Base-by-base conservation (phyloP, 53 echinoderm and acorn worm species). In the Paelopatides confundens region DNA sequence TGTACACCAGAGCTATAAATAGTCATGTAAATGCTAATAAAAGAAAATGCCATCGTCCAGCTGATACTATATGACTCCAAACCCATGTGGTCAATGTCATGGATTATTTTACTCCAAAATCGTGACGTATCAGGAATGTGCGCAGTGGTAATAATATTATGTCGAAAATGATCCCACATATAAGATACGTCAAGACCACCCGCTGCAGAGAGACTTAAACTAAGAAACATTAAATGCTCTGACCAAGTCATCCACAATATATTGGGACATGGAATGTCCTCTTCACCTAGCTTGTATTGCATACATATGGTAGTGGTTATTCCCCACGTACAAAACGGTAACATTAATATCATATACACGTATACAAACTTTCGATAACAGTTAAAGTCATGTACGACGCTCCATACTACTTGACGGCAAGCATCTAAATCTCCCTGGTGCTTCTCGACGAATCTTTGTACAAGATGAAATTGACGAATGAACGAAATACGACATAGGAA, bases 221-320 rank as follows among this genome's bases (percentile, higher is more conserved):
- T 13, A 1, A 67, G 68, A 31, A 67, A 67, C 68, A 67, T 67
- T 13, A 35, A 31, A 35, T 34, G 32, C 18, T 67, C 32, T 1
- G 68, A 67, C 68, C 68, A 67, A 15, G 29, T 67, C 68, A 67
- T 67, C 68, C 68, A 67, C 31, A 67, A 31, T 11, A 67, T 67
- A 32, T 67, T 35, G 68, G 8, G 11, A 18, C 68, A 67, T 1
- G 35, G 51, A 3, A 7, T 79, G n/a, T 29, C 49, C 21, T 51
- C 53, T 50, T 79, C 50, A 3, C 30, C 53, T 58, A 18, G 21
- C 1, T 58, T 58, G 79, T 79, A 79, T 31, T 79, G 79, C 79
- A 46, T 47, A 33, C 51, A 79, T 24, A 79, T 17, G 12, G 48
- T 23, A 12, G 79, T 79, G 14, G 79, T 79, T 53, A 51, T 51